Base-by-base conservation (phyloP, 2,113 vertebrate species). In the Odobenus rosmarus region DNA sequence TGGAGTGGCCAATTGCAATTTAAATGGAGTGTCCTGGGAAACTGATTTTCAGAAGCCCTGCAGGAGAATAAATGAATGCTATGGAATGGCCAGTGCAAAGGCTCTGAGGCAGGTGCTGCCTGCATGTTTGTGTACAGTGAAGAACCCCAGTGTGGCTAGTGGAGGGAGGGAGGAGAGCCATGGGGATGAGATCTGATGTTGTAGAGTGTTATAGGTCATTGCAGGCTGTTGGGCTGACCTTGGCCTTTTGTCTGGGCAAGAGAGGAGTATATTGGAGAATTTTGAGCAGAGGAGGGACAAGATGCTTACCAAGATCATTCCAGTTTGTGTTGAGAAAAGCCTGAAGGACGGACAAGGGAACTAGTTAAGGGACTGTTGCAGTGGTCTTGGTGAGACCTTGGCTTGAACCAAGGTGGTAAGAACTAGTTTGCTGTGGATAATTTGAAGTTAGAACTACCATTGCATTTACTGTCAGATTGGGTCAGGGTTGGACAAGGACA, bases 261-360 rank as follows among this genome's bases (percentile, higher is more conserved):
- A 42, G 69, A 86, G 46, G 57, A 61, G 1, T 42, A 39, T 26
- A 42, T 13, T 62, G 16, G 19, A 42, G 46, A 74, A 10, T 64
- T 90, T 55, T 46, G 79, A 82, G 42, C 23, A 18, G 21, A 83
- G 13, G 13, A 93, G 39, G 49, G 61, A 93, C 13, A 55, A 53
- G 46, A 46, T 39, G 14, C 71, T 90, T 62, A 24, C 21, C 11
- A 42, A 61, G 59, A 49, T 87, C 74, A 39, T 24, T 89, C 28
- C 96, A 12, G 16, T 77, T 89, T 94, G 36, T 69, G 42, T 88
- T 79, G 81, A 97, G 85, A 69, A 84, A 71, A 93, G 26, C 51
- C 57, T 85, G 57, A 71, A 74, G 19, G 42, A 49, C 3, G 53
- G 61, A 57, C 26, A n/a, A 36, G 19, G 36, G 46, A 95, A 10